phyloP scores from a whole-genome alignment of 2,797 vertebrate species.

The Manis javanica region DNA sequence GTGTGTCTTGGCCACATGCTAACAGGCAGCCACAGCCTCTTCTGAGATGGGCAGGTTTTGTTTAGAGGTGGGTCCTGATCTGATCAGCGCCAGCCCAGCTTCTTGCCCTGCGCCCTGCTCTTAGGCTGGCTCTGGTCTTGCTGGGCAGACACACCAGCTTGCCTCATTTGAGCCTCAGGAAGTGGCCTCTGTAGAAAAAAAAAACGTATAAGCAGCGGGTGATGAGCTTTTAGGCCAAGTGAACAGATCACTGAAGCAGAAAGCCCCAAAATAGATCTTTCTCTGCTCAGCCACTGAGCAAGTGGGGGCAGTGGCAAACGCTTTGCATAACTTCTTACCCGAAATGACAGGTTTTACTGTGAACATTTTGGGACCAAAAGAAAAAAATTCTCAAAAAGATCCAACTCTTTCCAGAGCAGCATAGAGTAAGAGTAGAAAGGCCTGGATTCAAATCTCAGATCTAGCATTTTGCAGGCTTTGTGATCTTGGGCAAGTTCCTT shows the following conservation, averaged over 20 bases:
- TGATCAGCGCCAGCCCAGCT: background rate
- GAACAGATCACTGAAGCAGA: slow-evolving; percentile 59
- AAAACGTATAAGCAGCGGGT: background rate
- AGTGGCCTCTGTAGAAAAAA: slow-evolving; percentile 67
- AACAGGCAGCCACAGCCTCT: rapidly evolving
- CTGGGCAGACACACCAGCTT: background rate
- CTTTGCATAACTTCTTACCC: slow-evolving; percentile 74
- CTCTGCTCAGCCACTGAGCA: background rate
- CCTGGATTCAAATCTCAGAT: background rate
- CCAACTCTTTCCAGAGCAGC: background rate
- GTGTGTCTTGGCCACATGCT: background rate
- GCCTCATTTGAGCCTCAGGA: slow-evolving; percentile 62
- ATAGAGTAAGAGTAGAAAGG: background rate
- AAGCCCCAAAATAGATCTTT: slow-evolving; percentile 72
- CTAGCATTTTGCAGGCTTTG: background rate
- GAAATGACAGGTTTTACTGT: slow-evolving; percentile 38
- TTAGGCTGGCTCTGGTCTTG: background rate
- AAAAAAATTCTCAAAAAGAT: background rate
- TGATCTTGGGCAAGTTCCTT: background rate
- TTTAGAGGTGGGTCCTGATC: background rate
- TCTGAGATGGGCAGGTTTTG: background rate
- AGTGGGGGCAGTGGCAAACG: slow-evolving; percentile 33
- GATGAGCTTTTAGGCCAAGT: background rate
- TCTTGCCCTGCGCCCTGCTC: background rate
- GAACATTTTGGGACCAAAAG: slow-evolving; percentile 49